These are phyloP conservation scores for Danaus melanippus DNA, from an alignment of 1,140 invertebrate genomes.

Conservation along the genomic window DNA sequence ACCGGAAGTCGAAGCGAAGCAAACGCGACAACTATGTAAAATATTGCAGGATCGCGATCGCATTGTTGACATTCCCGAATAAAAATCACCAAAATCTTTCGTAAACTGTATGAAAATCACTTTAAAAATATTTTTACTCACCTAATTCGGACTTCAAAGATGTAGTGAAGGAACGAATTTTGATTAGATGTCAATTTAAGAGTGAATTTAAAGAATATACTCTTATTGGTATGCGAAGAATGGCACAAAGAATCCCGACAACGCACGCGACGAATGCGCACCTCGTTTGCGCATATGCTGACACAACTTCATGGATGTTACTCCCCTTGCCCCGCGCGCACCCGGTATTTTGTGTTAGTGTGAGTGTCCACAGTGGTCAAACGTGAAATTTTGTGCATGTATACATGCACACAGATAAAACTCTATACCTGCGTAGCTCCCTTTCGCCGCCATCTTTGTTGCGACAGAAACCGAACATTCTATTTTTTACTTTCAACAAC, in stretches of 20 bases:
- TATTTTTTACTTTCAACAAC: slow-evolving; percentile 31
- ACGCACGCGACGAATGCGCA: slow-evolving; percentile 89
- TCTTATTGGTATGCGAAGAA: slow-evolving; percentile 94
- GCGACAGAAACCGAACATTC: slow-evolving; percentile 40
- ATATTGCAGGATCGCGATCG: slow-evolving; percentile 83
- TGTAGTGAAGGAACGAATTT: slow-evolving; percentile 77
- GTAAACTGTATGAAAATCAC: slow-evolving; percentile 73
- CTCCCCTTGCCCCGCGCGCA: slow-evolving; percentile 62
- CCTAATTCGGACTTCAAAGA: slow-evolving; percentile 76
- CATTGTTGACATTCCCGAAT: slow-evolving; percentile 80
- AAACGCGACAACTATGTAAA: slow-evolving; percentile 85
- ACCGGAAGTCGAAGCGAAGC: slow-evolving; percentile 74
- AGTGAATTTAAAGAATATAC: slow-evolving; percentile 84
- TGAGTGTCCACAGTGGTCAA: slow-evolving; percentile 64
- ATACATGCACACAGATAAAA: slow-evolving; percentile 55
- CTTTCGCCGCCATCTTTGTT: slow-evolving; percentile 65
- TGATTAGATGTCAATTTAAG: slow-evolving; percentile 70
- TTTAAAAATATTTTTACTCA: slow-evolving; percentile 75
- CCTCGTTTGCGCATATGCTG: slow-evolving; percentile 83
- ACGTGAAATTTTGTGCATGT: slow-evolving; percentile 66
- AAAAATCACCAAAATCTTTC: slow-evolving; percentile 72
- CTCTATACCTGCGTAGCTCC: slow-evolving; percentile 61
- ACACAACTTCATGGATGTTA: slow-evolving; percentile 77
- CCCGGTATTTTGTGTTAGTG: slow-evolving; percentile 50
- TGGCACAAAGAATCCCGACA: slow-evolving; percentile 95